These are phyloP conservation scores for Cavia aperea DNA, from an alignment of 2,113 vertebrate genomes.

Conservation along the genomic window DNA sequence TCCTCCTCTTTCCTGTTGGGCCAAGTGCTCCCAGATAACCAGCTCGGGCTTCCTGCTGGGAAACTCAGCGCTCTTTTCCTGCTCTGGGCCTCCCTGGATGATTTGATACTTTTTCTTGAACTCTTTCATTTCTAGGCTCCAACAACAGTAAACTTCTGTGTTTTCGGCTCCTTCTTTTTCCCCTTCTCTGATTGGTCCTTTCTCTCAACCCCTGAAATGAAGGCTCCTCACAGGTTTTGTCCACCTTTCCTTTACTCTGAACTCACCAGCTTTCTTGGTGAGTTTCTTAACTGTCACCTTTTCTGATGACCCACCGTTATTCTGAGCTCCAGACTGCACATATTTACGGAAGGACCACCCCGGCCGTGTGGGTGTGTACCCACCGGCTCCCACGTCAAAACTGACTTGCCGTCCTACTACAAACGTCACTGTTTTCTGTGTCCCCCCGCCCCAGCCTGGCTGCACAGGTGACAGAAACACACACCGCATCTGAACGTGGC, in stretches of 20 bases:
- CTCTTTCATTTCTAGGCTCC: not conserved
- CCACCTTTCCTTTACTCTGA: not conserved
- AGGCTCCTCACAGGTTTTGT: not conserved
- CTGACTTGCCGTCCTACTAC: not conserved
- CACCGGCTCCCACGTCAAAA: not conserved
- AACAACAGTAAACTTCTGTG: not conserved
- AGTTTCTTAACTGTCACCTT: not conserved
- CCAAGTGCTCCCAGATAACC: not conserved
- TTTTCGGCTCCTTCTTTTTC: not conserved
- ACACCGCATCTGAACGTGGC: not conserved
- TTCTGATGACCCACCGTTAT: not conserved
- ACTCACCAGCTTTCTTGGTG: not conserved
- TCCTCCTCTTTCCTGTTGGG: conserved; percentile 23
- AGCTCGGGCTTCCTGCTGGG: not conserved
- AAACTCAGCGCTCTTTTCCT: not conserved
- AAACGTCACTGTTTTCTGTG: not conserved
- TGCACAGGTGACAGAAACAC: not conserved
- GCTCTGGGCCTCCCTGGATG: not conserved
- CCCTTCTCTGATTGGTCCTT: not conserved
- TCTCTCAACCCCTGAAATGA: not conserved
- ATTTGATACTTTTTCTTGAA: not conserved
- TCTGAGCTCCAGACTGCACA: not conserved
- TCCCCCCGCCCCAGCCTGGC: not conserved
- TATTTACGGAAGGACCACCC: not conserved
- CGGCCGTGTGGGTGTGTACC: not conserved